Conservation (phyloP, 2,888 invertebrate species). For the Axea sp. region DNA sequence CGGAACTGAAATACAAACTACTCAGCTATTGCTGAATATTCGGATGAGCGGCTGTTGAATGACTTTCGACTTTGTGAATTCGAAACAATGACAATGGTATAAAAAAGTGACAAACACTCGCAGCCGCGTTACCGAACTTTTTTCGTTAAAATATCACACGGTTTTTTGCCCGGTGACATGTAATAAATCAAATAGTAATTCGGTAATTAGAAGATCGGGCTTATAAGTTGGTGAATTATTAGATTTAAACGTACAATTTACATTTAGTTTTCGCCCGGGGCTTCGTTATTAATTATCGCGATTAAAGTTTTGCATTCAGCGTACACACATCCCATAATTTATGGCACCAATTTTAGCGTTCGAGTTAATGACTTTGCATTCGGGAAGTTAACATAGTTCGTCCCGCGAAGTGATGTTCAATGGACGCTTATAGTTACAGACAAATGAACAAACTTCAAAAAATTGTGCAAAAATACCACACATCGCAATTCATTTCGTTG, state of each 20-base stretch:
- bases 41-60: slow-evolving; percentile 23
- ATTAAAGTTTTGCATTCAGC: slow-evolving; percentile 58
- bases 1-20: slow-evolving; percentile 24
- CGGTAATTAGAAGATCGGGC: slow-evolving; percentile 53
- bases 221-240: slow-evolving; percentile 55
- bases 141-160: slow-evolving; percentile 37
- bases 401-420: slow-evolving; percentile 26
- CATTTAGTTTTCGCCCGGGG: slow-evolving; percentile 49
- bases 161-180: slow-evolving; percentile 27
- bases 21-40: slow-evolving; percentile 11
- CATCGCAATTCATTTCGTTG: no score
- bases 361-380: slow-evolving; percentile 56
- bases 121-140: slow-evolving; percentile 16
- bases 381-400: slow-evolving; percentile 49
- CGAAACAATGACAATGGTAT: slow-evolving; percentile 24
- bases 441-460: no score
- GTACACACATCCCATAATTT: slow-evolving; percentile 49
- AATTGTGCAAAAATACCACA: no score
- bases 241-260: slow-evolving; percentile 56
- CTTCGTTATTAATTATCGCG: slow-evolving; percentile 57
- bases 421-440: background rate
- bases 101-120: slow-evolving; percentile 6
- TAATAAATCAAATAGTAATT: slow-evolving; percentile 53
- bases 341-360: slow-evolving; percentile 47
- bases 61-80: slow-evolving; percentile 19